Conservation (phyloP, 2,888 invertebrate species). For the Cosmia trapezina region DNA sequence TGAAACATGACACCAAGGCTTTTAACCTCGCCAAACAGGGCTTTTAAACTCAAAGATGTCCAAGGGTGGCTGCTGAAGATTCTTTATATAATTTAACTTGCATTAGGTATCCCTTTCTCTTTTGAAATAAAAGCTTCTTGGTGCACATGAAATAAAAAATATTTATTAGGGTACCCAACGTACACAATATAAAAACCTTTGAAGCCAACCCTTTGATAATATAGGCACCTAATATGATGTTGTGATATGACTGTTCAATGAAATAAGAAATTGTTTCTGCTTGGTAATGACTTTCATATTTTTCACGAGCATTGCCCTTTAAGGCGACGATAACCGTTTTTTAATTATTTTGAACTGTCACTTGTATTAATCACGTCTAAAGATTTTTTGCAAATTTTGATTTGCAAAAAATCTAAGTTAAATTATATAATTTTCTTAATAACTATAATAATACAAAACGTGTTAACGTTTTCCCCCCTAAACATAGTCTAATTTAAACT, state of each 20-base stretch:
- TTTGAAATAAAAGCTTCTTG: slow-evolving; percentile 3
- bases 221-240: not conserved
- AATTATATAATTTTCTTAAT: too few relatives aligned
- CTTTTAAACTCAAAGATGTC: slow-evolving; percentile 25
- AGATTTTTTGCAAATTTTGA: too few relatives aligned
- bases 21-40: not conserved
- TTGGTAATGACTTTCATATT: not conserved
- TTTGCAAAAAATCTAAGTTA: too few relatives aligned
- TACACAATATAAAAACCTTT: not conserved
- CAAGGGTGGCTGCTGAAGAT: not conserved
- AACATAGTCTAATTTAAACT: too few relatives aligned
- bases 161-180: not conserved
- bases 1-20: not conserved
- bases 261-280: not conserved
- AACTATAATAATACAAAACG: too few relatives aligned
- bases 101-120: slow-evolving; percentile 8
- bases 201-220: not conserved
- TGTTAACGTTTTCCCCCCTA: too few relatives aligned
- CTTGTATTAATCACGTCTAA: too few relatives aligned
- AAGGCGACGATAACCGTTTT: too few relatives aligned
- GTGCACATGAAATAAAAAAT: not conserved
- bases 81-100: slow-evolving; percentile 34
- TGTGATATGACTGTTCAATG: not conserved
- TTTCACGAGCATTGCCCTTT: not conserved
- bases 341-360: too few relatives aligned